Conservation (phyloP, 2,797 vertebrate species). For the Gymnothorax javanicus region DNA sequence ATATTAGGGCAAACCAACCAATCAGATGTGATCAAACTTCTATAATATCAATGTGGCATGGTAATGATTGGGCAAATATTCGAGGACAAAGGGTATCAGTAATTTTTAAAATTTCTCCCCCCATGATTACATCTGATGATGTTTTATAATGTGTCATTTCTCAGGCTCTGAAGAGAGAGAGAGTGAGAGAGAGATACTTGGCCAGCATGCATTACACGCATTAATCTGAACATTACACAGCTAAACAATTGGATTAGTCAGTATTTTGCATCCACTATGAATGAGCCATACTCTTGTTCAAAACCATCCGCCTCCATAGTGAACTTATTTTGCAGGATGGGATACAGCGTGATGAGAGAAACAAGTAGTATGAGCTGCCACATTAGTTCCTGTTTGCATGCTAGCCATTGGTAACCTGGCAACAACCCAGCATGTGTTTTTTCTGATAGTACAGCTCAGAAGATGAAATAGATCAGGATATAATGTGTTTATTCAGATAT, state of each 20-base stretch:
- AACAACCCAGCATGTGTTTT: neutral
- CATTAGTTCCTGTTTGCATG: neutral
- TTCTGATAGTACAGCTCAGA: neutral
- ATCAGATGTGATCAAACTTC: too few species aligned
- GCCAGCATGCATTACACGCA: neutral
- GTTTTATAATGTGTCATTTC: too few species aligned
- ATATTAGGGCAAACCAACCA: too few species aligned
- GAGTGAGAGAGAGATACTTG: neutral
- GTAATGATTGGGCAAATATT: too few species aligned
- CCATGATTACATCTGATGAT: too few species aligned
- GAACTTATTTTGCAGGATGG: neutral
- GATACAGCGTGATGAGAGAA: neutral
- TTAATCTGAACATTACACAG: neutral
- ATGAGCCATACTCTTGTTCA: too few species aligned
- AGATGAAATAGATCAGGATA: neutral
- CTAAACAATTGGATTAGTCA: neutral
- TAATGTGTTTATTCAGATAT: neutral
- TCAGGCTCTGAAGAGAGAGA: too few species aligned
- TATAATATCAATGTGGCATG: too few species aligned
- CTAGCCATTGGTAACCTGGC: neutral
- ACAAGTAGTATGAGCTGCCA: neutral
- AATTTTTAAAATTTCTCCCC: too few species aligned
- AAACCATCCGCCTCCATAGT: neutral
- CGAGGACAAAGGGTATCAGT: too few species aligned
- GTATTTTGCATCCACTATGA: neutral